Conservation (phyloP, 2,113 vertebrate genomes). For the Mesocricetus auratus region DNA sequence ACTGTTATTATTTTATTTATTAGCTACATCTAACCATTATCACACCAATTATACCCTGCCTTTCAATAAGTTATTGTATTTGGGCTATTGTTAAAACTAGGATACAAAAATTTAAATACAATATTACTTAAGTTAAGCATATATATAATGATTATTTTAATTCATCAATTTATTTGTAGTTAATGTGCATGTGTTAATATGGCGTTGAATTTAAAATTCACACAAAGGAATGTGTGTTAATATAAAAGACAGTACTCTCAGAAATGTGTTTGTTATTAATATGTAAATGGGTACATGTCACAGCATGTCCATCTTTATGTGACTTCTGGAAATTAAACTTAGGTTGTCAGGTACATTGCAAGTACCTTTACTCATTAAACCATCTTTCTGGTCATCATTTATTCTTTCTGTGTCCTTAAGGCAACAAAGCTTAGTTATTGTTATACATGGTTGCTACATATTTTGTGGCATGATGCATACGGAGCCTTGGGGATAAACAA, state of each 20-base stretch:
- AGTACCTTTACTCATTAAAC: background rate
- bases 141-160: background rate
- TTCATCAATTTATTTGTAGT: background rate
- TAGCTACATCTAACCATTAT: background rate
- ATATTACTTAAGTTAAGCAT: background rate
- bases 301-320: too few species aligned
- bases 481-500: background rate
- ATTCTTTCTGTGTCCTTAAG: slow-evolving; percentile 27
- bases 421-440: background rate
- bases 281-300: background rate
- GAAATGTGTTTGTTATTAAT: background rate
- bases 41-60: background rate
- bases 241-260: background rate
- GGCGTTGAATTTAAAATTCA: slow-evolving; percentile 26
- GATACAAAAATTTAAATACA: background rate
- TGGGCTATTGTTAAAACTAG: background rate
- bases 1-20: background rate
- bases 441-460: background rate
- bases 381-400: background rate
- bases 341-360: background rate
- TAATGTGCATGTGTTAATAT: background rate
- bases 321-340: background rate
- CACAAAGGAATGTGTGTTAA: background rate
- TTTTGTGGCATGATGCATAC: background rate
- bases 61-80: background rate